Evolutionary conservation across 2,888 invertebrate species (phyloP), one percentile per base, ranked within the genome.

Genomic region (Trilocha varians): DNA sequence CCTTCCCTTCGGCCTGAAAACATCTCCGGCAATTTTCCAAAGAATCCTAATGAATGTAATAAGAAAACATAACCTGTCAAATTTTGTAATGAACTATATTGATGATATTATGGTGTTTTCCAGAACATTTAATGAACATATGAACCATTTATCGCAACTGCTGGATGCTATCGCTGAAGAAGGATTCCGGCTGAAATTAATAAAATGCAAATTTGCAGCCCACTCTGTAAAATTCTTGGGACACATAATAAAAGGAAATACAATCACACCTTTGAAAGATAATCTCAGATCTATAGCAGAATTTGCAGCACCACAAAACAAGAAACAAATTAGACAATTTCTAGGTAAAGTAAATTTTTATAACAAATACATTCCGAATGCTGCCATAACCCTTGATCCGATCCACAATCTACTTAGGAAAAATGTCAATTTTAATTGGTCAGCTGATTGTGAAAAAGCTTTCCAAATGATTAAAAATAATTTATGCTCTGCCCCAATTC

Each of bases 21-120:
- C 57, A 8, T 55, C 58, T 15, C 54, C 57, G 16, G 47, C 55
- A 15, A 54, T 62, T 15, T 64, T 65, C 46, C 58, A 64, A 40
- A 44, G 39, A 18, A 47, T 47, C n/a, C 32, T 49, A 13, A 38
- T 34, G 25, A 47, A 35, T 34, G 45, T 49, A 17, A 34, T 47
- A 37, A 46, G 43, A 39, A 47, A 48, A 36, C 32, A 48, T 44
- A 39, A 40, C 13, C 18, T 46, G n/a, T 32, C n/a, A n/a, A n/a
- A n/a, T n/a, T n/a, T n/a, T n/a, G n/a, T n/a, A n/a, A n/a, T n/a
- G n/a, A n/a, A n/a, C 39, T 43, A 38, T 38, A 37, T 40, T 40
- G 37, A 43, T 40, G 40, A 44, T 14, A 41, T 44, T 32, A 35
- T 43, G 18, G 36, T 38, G 16, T 38, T 38, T 38, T 38, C 38